A percentile compares a stretch with the other conserved stretches of the same genome.
These are phyloP conservation scores for Apocheima hispidaria DNA, from an alignment of 2,888 invertebrate species.

Conservation along the genomic window DNA sequence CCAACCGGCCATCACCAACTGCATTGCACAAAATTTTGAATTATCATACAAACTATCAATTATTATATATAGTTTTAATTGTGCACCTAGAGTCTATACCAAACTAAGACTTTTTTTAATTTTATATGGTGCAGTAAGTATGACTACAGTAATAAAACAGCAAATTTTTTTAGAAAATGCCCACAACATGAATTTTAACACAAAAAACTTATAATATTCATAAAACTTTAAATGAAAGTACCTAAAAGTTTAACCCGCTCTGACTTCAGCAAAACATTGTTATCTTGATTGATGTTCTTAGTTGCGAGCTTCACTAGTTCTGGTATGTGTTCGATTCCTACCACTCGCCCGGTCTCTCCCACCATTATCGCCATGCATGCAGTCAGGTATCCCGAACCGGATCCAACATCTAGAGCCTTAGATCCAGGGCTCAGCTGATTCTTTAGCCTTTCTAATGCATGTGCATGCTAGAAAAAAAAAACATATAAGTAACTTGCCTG, in stretches of 20 bases:
- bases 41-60: neutral
- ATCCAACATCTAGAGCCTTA: slow-evolving; percentile 95
- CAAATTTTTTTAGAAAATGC: too few species aligned
- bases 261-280: slow-evolving; percentile 88
- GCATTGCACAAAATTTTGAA: slow-evolving; percentile 25
- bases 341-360: slow-evolving; percentile 88
- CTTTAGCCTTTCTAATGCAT: slow-evolving; percentile 94
- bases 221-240: slow-evolving; percentile 51
- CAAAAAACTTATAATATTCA: too few species aligned
- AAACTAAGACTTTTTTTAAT: neutral
- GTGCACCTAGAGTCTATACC: neutral
- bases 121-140: too few species aligned
- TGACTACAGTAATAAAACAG: too few species aligned
- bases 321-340: slow-evolving; percentile 97
- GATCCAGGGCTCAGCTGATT: slow-evolving; percentile 92
- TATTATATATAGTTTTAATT: neutral
- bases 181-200: too few species aligned
- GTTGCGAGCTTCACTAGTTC: slow-evolving; percentile 91
- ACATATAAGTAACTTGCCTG: neutral
- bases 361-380: slow-evolving; percentile 96
- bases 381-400: slow-evolving; percentile 97
- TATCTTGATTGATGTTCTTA: slow-evolving; percentile 91
- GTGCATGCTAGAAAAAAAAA: slow-evolving; percentile 90
- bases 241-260: slow-evolving; percentile 90
- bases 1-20: slow-evolving; percentile 96